phyloP scores from a whole-genome alignment of 2,797 vertebrate genomes.

The Myotis findleyi region DNA sequence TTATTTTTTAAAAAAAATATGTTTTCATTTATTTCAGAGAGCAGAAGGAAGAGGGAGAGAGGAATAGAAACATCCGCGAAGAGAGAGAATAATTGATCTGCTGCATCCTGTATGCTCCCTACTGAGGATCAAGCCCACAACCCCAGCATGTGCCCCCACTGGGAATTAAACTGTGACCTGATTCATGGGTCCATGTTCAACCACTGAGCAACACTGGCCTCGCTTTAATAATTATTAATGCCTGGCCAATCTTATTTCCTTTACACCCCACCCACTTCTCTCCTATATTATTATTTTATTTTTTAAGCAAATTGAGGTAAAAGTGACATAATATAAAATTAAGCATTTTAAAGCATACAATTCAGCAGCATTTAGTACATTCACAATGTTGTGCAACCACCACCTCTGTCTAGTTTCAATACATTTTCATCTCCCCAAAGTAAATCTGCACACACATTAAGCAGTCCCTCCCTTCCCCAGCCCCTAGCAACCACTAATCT shows the following conservation, averaged over 20 bases:
- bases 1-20: too few species aligned
- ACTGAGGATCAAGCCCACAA: too few species aligned
- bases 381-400: background rate
- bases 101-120: too few species aligned
- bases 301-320: background rate
- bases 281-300: background rate
- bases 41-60: too few species aligned
- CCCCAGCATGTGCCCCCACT: too few species aligned
- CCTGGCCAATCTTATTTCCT: background rate
- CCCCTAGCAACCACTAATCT: background rate
- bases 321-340: background rate
- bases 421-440: background rate
- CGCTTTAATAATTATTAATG: background rate
- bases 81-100: too few species aligned
- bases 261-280: background rate
- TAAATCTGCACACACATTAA: background rate
- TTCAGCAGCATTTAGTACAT: background rate
- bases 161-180: too few species aligned
- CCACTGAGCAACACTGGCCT: too few species aligned
- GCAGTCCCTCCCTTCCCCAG: too few species aligned
- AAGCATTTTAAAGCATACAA: background rate
- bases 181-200: too few species aligned
- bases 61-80: too few species aligned
- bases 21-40: too few species aligned
- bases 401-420: background rate